Percentiles rank a stretch among this genome's conserved stretches.
Evolutionary conservation across 2,113 vertebrate genomes (phyloP).

Genomic region (Pachycephala philippinensis): DNA sequence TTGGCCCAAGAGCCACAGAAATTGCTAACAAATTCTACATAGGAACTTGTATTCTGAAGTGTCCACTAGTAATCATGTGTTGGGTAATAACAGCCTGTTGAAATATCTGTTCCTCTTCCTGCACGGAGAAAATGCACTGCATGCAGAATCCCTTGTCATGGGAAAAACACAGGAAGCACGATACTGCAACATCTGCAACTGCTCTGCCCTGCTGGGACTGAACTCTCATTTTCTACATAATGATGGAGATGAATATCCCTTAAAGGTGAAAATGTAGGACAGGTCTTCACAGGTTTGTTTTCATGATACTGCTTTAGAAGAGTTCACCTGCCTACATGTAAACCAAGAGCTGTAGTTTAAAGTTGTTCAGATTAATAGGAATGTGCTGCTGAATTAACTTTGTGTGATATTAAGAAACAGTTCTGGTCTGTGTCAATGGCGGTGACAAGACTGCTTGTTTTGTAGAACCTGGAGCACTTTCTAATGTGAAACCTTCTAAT

Average conservation of each 20-base stretch:
- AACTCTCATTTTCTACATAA: neutral
- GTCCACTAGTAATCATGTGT: neutral
- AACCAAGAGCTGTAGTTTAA: neutral
- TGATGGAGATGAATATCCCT: neutral
- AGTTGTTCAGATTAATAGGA: neutral
- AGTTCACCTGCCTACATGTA: neutral
- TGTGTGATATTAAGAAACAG: neutral
- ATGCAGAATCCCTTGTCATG: constrained; percentile 12
- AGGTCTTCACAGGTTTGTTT: neutral
- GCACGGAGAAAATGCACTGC: neutral
- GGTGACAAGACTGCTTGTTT: neutral
- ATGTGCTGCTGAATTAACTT: neutral
- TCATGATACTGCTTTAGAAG: neutral
- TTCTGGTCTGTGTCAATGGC: neutral
- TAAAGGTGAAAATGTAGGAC: neutral
- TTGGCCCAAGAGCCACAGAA: neutral
- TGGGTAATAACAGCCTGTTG: neutral
- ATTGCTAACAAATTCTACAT: neutral
- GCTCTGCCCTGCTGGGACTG: neutral
- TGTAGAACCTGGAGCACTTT: neutral
- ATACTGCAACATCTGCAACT: neutral
- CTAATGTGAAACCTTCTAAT: neutral
- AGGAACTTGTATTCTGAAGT: neutral
- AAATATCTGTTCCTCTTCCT: constrained; percentile 4
- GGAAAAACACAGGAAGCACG: constrained; percentile 9